Conservation (phyloP, 2,113 vertebrate genomes). For the Phainopepla nitens region DNA sequence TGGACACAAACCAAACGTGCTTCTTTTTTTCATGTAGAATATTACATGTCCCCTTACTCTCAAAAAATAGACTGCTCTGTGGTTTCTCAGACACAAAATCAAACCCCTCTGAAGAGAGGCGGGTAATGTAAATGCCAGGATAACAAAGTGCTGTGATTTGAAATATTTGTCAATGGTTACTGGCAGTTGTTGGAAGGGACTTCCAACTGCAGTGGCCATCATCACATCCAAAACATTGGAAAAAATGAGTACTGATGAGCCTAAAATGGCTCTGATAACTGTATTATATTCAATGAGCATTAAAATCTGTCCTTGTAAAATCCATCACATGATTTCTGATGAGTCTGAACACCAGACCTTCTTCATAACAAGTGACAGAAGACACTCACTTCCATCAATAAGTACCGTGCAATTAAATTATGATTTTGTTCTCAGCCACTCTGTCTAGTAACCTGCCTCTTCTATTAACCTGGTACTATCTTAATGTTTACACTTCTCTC, state of each 20-base stretch:
- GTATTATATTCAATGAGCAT: neutral
- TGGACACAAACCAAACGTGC: neutral
- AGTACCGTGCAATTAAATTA: neutral
- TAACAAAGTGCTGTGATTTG: neutral
- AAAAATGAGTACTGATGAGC: neutral
- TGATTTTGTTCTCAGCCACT: neutral
- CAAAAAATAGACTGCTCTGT: neutral
- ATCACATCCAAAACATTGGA: neutral
- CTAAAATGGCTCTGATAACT: neutral
- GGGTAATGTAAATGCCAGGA: neutral
- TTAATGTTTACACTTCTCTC: neutral
- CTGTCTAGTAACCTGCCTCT: neutral
- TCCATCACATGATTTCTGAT: neutral
- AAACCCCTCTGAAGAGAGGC: neutral
- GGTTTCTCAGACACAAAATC: neutral
- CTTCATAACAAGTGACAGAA: neutral
- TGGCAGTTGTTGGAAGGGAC: neutral
- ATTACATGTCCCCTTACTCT: fast-evolving
- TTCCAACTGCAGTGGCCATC: neutral
- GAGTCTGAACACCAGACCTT: neutral
- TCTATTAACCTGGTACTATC: neutral
- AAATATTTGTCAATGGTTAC: neutral
- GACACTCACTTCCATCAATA: neutral
- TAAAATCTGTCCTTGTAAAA: neutral
- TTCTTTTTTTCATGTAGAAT: neutral